Evolutionary conservation across 1,140 invertebrate species (phyloP).

Genomic region (Odontomachus brunneus): DNA sequence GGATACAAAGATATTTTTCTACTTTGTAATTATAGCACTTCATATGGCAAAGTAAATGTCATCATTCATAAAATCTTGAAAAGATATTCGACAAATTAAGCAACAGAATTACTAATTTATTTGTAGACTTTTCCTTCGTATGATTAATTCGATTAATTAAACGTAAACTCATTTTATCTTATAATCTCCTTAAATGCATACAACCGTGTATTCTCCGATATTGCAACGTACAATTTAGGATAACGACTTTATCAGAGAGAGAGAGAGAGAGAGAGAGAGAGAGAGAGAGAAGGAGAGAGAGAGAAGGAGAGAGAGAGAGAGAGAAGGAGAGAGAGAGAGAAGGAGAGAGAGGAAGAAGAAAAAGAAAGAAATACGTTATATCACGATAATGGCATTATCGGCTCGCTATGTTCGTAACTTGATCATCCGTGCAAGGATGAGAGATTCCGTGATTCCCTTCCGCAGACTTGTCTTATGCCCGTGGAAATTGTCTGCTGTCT

Average conservation of each 20-base stretch:
- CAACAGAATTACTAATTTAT: neutral
- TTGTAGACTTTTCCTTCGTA: slow-evolving; percentile 13
- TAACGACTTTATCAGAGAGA: slow-evolving; percentile 64
- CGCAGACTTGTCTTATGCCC: slow-evolving; percentile 38
- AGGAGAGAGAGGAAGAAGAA: too few species aligned
- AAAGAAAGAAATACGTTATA: slow-evolving; percentile 57
- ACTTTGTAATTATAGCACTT: too few species aligned
- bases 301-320: too few species aligned
- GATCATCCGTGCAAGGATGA: slow-evolving; percentile 68
- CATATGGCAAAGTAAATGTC: too few species aligned
- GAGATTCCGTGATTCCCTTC: slow-evolving; percentile 42
- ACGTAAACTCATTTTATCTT: too few species aligned
- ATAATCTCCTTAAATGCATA: slow-evolving; percentile 12
- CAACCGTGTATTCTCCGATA: neutral
- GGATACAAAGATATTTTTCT: too few species aligned
- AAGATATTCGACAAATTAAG: neutral
- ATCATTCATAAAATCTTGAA: neutral
- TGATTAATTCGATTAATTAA: slow-evolving; percentile 1
- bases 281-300: too few species aligned
- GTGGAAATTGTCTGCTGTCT: slow-evolving; percentile 54
- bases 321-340: too few species aligned
- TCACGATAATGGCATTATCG: slow-evolving; percentile 65
- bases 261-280: too few species aligned
- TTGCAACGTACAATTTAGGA: slow-evolving; percentile 37
- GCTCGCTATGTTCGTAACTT: slow-evolving; percentile 69